phyloP scores from a whole-genome alignment of 2,797 vertebrate genomes.

The Myotis pilosus region DNA sequence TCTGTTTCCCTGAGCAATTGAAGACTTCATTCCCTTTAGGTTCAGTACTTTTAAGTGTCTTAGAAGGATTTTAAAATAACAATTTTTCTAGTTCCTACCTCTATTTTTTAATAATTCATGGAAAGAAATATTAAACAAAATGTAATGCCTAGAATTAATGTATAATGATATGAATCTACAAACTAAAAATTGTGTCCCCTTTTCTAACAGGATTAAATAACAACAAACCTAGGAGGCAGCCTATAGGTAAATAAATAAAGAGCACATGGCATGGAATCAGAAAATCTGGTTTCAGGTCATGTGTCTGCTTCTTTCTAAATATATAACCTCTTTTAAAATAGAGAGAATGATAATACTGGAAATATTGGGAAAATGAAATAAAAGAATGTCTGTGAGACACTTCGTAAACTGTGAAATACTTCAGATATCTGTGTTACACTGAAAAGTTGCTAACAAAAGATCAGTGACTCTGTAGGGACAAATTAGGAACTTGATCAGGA shows the following conservation, averaged over 20 bases:
- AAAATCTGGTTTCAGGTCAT: neutral
- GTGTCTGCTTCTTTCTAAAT: neutral
- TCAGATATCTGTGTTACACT: neutral
- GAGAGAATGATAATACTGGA: neutral
- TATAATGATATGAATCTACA: neutral
- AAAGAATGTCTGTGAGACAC: neutral
- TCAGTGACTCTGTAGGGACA: neutral
- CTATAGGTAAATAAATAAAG: neutral
- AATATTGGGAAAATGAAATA: neutral
- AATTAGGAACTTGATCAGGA: neutral
- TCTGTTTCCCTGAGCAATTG: neutral
- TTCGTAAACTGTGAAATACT: neutral
- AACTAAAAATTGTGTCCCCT: neutral
- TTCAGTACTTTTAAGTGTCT: neutral
- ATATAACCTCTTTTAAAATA: neutral
- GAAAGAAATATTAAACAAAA: neutral
- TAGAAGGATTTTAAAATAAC: neutral
- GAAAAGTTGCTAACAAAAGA: neutral
- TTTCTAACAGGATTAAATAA: neutral
- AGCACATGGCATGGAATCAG: neutral
- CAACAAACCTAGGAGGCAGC: neutral
- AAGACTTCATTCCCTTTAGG: neutral
- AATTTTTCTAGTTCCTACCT: neutral
- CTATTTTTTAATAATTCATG: neutral
- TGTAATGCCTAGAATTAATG: neutral